Evolutionary conservation across 2,113 vertebrate genomes (phyloP).

Genomic region (Porphyrio hochstetteri): DNA sequence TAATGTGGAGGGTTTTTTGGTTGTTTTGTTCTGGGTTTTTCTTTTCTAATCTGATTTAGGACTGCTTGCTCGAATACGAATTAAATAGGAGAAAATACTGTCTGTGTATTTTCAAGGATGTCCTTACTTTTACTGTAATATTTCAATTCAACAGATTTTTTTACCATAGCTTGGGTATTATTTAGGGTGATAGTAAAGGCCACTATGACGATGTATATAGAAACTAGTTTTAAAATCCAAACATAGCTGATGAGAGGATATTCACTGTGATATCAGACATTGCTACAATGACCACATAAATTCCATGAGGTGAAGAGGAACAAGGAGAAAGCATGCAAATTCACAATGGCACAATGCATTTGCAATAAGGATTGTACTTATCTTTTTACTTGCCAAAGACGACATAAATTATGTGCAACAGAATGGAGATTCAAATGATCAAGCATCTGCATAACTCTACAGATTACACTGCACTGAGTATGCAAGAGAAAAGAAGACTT

Average conservation of each 20-base stretch:
- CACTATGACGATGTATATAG: constrained; percentile 46
- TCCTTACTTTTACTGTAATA: constrained; percentile 34
- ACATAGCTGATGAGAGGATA: constrained; percentile 51
- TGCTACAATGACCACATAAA: constrained; percentile 65
- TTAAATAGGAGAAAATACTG: not conserved
- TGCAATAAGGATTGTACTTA: constrained; percentile 80
- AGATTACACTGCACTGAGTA: constrained; percentile 54
- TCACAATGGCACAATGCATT: constrained; percentile 57
- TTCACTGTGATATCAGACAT: constrained; percentile 34
- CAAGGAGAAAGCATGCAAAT: constrained; percentile 61
- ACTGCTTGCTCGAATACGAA: not conserved
- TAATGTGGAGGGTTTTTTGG: not conserved
- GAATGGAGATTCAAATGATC: constrained; percentile 67
- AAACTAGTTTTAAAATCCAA: constrained; percentile 68
- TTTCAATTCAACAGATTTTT: not conserved
- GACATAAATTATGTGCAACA: constrained; percentile 74
- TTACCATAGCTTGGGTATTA: constrained; percentile 47
- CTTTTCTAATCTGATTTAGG: not conserved
- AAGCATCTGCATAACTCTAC: constrained; percentile 64
- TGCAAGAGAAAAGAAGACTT: constrained; percentile 33
- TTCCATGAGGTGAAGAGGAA: constrained; percentile 53
- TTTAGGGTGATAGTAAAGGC: constrained; percentile 52
- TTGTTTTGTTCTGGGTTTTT: too few species aligned
- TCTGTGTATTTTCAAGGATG: not conserved
- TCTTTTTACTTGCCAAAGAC: constrained; percentile 77